These are phyloP conservation scores for Eurypyga helias DNA, from an alignment of 2,113 vertebrate genomes.

Conservation along the genomic window DNA sequence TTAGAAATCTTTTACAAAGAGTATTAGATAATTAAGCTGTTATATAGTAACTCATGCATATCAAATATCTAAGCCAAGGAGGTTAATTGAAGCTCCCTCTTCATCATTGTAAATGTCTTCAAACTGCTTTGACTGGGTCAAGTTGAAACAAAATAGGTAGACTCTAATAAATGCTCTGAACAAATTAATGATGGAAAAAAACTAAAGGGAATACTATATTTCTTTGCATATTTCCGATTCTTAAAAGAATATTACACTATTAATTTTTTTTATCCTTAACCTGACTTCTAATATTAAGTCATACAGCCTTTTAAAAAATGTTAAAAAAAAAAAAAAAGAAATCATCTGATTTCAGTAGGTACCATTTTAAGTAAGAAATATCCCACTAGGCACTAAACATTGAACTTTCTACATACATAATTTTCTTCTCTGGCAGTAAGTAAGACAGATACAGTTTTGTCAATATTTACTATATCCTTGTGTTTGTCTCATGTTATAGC, in stretches of 20 bases:
- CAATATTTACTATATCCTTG: not conserved
- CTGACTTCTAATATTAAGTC: not conserved
- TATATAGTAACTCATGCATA: constrained; percentile 79
- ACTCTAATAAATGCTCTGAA: constrained; percentile 66
- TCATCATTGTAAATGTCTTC: constrained; percentile 73
- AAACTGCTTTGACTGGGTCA: constrained; percentile 74
- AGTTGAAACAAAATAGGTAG: constrained; percentile 77
- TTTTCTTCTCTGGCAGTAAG: not conserved
- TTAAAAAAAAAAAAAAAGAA: not conserved
- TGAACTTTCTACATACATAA: not conserved
- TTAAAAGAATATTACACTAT: constrained; percentile 13
- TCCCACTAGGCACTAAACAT: not conserved
- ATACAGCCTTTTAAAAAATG: not conserved
- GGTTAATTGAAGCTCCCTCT: constrained; percentile 80
- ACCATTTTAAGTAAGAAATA: not conserved
- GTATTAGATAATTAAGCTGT: constrained; percentile 78
- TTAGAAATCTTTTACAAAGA: constrained; percentile 79
- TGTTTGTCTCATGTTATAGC: not conserved
- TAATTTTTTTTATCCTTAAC: not conserved
- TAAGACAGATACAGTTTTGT: not conserved
- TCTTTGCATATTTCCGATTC: constrained; percentile 40
- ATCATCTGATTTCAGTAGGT: not conserved
- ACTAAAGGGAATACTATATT: constrained; percentile 29
- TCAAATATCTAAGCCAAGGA: constrained; percentile 74
- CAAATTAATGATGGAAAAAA: constrained; percentile 54